Base-by-base conservation (phyloP, 2,113 vertebrate species). In the Hemicordylus capensis region DNA sequence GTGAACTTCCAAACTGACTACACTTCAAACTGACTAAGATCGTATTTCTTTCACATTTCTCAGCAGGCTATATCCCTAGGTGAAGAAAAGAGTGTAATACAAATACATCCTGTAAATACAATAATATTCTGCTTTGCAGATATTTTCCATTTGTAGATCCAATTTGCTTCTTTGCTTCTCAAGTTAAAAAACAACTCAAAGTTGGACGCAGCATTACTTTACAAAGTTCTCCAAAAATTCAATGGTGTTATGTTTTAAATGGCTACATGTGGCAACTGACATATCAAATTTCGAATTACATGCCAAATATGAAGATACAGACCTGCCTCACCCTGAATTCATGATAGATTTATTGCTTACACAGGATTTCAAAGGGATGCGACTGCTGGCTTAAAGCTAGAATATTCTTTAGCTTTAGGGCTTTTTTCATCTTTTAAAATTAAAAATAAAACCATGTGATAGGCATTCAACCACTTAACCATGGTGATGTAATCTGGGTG, bases 251-350 rank as follows among this genome's bases (percentile, higher is more conserved):
- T 58, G 42, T 90, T 91, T 91, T 89, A 90, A 92, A 85, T 87
- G 86, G 87, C 79, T 89, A 85, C 88, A 84, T 85, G 85, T 63
- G 82, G 92, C 58, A 76, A 63, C 84, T 73, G 80, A 46, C 2
- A 31, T 85, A 93, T 93, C 86, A 81, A 87, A 84, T 88, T 89
- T 89, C 88, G 86, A 85, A 90, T 87, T 37, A 85, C 90, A 90
- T 89, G 76, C 86, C 91, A 93, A 84, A 76, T 51, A 84, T 81
- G 83, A 92, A 87, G 82, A 88, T 63, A 84, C 4, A 76, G 54
- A 70, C 76, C 22, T 87, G 74, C 86, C 87, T 86, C 77, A 74
- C 76, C 76, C 85, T 85, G 61, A 92, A 93, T 85, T 91, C 58
- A 79, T 63, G 67, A 83, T 42, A 90, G 88, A 93, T 86, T 87